Base-by-base conservation (phyloP, 2,113 vertebrate genomes). In the Saguinus midas region DNA sequence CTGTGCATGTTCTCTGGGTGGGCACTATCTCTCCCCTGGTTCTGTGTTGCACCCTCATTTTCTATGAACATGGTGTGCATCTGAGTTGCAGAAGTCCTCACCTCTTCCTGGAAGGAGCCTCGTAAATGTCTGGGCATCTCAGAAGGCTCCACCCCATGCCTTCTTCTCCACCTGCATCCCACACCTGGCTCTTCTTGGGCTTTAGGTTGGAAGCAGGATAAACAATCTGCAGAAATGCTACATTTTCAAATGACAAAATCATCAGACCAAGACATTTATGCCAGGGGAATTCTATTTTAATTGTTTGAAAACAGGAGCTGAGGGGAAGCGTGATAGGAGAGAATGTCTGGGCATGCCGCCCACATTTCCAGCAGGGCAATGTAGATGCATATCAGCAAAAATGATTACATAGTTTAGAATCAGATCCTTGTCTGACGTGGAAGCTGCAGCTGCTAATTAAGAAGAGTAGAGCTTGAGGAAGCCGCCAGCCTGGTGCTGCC, bases 211-310 rank as follows among this genome's bases (percentile, higher is more conserved):
- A 40, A 78, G 29, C 12, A 5, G 40, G 25, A 6, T 40, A 23
- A 52, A 55, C 58, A 40, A 40, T 18, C 66, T 73, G 1, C 21
- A 87, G 27, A 17, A 50, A 35, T 8, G 12, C 20, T n/a, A 10
- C 23, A 55, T 18, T 70, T 64, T 79, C 29, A 57, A 79, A 91
- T n/a, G 66, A 90, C 45, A 75, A 23, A 88, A 55, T 45, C 25
- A 73, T 55, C 23, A 55, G 64, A 76, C 82, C 0, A 35, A 96
- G 73, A 84, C 91, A 50, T 50, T 43, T 4, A 11, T 87, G 89
- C 91, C 96, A 95, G 91, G 91, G 43, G 68, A 90, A 87, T 92
- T 85, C 48, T 55, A 35, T 87, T 97, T 96, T 98, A 98, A 98
- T 98, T 75, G 90, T 70, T 87, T 85, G 87, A 48, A 75, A 94